Evolutionary conservation across 2,888 invertebrate species (phyloP).

Genomic region (Cheilosia vulpina): DNA sequence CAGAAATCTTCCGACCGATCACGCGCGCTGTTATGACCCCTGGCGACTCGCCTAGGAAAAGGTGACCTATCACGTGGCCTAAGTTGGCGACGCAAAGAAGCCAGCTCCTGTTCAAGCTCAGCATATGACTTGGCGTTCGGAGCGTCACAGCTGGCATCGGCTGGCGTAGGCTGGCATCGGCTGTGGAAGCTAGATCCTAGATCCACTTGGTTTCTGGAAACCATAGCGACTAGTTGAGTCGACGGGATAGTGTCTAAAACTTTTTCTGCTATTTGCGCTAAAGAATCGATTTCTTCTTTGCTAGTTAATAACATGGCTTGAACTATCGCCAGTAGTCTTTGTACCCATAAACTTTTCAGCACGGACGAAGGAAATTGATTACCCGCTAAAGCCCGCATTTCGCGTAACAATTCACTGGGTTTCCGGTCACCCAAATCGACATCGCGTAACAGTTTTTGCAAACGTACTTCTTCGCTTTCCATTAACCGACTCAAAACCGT

Average conservation of each 20-base stretch:
- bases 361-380: constrained; percentile 11
- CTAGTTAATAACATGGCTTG: constrained; percentile 13
- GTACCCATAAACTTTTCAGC: constrained; percentile 18
- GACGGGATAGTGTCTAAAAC: background rate
- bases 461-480: constrained; percentile 6
- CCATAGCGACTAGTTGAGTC: background rate
- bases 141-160: background rate
- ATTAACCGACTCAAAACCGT: constrained; percentile 10
- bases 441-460: constrained; percentile 17
- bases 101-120: too few species aligned
- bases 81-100: too few species aligned
- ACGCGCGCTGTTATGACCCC: background rate
- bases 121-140: background rate
- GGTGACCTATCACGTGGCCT: too few species aligned
- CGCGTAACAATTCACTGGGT: constrained; percentile 2
- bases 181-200: background rate
- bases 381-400: constrained; percentile 14
- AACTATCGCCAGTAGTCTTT: background rate
- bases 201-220: background rate
- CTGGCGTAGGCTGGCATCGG: background rate
- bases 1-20: background rate
- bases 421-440: background rate
- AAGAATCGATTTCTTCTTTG: background rate
- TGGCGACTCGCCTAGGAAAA: too few species aligned
- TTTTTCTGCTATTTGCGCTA: background rate